These are phyloP conservation scores for Eurypyga helias DNA, from an alignment of 2,113 vertebrate species.

Conservation along the genomic window DNA sequence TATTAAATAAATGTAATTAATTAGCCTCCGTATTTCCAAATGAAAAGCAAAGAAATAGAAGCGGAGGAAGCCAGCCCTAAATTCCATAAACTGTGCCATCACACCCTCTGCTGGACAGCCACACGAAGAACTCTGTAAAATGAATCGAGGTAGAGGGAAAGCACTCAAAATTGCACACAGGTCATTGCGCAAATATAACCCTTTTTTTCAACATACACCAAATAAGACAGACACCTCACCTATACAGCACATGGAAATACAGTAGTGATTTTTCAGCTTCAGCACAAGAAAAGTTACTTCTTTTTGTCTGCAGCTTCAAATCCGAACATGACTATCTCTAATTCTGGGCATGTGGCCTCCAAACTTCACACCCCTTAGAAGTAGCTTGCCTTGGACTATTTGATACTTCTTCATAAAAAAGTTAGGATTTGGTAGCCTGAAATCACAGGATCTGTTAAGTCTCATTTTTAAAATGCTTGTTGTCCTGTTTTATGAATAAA, in stretches of 20 bases:
- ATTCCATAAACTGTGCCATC: not conserved
- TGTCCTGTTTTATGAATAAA: not conserved
- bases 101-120: constrained; percentile 56
- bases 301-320: not conserved
- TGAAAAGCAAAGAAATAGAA: not conserved
- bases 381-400: not conserved
- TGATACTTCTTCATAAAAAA: not conserved
- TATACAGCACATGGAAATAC: not conserved
- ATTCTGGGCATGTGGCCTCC: not conserved
- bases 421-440: not conserved
- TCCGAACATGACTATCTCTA: not conserved
- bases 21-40: not conserved
- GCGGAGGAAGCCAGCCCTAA: no score
- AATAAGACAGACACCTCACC: not conserved
- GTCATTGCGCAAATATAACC: not conserved
- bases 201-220: not conserved
- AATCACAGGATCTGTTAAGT: not conserved
- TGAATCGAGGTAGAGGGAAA: accelerated
- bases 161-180: accelerated
- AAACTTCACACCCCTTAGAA: not conserved
- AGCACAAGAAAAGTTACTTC: not conserved
- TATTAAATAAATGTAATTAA: not conserved
- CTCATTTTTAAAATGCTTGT: not conserved
- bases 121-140: not conserved
- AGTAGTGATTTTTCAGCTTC: not conserved